Evolutionary conservation across 2,797 vertebrate genomes (phyloP).

Genomic region (Poecilia velifera): DNA sequence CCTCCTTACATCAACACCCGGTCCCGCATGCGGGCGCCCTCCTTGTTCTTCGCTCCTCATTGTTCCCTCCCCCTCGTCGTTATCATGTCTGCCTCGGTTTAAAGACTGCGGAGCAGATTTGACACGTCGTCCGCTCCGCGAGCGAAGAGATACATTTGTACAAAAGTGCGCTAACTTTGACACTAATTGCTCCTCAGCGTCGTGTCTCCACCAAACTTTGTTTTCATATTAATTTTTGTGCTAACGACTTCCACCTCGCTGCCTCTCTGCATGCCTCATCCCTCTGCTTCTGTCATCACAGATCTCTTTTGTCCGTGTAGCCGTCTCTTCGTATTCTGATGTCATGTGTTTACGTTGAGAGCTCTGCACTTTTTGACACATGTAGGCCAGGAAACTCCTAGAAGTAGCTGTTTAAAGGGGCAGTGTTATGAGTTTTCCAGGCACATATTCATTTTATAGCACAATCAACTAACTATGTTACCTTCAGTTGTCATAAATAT

Average conservation of each 20-base stretch:
- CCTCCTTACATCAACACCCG: conserved; percentile 54
- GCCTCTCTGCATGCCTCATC: conserved; percentile 47
- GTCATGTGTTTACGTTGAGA: conserved; percentile 74
- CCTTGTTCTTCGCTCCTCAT: conserved; percentile 48
- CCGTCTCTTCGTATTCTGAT: conserved; percentile 45
- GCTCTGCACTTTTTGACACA: conserved; percentile 55
- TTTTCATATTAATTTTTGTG: conserved; percentile 27
- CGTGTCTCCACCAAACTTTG: background rate
- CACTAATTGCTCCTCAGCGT: conserved; percentile 19
- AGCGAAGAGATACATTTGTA: conserved; percentile 53
- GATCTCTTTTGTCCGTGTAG: conserved; percentile 22
- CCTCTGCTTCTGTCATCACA: conserved; percentile 49
- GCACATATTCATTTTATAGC: too few species aligned
- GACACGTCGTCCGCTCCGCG: conserved; percentile 46
- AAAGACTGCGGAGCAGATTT: conserved; percentile 59
- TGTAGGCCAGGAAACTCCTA: conserved; percentile 65
- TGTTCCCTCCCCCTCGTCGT: conserved; percentile 51
- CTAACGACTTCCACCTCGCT: conserved; percentile 40
- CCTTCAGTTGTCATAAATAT: too few species aligned
- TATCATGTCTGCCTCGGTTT: conserved; percentile 67
- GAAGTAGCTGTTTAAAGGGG: conserved; percentile 61
- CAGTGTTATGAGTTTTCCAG: too few species aligned
- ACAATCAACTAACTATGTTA: too few species aligned
- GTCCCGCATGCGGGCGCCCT: conserved; percentile 31
- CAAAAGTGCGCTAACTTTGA: background rate